A percentile compares a stretch with the other conserved stretches of the same genome.
Conservation (phyloP, 2,113 vertebrate genomes). For the Columbina picui region DNA sequence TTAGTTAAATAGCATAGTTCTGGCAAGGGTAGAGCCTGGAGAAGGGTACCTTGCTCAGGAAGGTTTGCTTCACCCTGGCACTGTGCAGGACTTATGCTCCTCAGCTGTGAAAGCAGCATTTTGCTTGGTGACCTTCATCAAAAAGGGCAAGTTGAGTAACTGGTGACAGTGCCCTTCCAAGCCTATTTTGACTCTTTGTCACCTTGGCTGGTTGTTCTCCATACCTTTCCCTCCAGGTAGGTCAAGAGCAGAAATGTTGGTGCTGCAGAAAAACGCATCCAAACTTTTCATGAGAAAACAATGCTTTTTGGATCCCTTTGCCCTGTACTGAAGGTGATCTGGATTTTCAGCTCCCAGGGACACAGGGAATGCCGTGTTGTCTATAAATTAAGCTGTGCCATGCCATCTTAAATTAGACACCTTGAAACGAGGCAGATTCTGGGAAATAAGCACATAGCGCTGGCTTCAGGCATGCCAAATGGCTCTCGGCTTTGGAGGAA, state of each 20-base stretch:
- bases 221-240: not conserved
- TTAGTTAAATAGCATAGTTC: not conserved
- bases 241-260: not conserved
- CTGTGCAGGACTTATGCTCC: not conserved
- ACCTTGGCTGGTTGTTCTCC: not conserved
- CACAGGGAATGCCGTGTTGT: rapidly evolving
- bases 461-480: not conserved
- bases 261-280: not conserved
- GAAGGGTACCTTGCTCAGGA: not conserved
- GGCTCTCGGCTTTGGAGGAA: not conserved
- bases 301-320: not conserved
- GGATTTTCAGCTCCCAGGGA: not conserved
- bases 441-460: not conserved
- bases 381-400: not conserved
- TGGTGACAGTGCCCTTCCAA: not conserved
- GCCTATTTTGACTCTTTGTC: not conserved
- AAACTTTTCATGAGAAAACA: not conserved
- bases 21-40: not conserved
- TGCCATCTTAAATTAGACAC: not conserved
- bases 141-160: not conserved
- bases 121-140: not conserved
- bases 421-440: not conserved
- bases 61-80: not conserved
- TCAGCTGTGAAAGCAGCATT: rapidly evolving
- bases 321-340: not conserved